These are phyloP conservation scores for Larimichthys polyactis DNA, from an alignment of 2,113 vertebrate species.

Conservation along the genomic window DNA sequence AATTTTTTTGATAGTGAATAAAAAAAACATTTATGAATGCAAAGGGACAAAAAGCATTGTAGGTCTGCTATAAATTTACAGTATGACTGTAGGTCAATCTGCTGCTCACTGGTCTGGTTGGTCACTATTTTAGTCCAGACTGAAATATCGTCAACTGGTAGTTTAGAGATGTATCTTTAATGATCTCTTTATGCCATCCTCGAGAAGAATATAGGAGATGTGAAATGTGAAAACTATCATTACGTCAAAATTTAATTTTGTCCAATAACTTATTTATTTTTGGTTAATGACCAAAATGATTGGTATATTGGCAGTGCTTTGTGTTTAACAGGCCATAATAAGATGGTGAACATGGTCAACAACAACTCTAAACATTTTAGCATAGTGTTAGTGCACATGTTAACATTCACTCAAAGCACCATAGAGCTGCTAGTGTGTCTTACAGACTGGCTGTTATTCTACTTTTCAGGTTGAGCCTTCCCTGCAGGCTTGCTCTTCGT, in stretches of 20 bases:
- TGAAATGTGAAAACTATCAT: too few species aligned
- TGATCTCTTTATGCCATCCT: too few species aligned
- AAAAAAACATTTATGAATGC: background rate
- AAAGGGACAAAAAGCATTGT: background rate
- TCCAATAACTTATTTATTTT: background rate
- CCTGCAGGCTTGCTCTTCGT: constrained; percentile 38
- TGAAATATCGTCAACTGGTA: background rate
- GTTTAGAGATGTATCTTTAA: background rate
- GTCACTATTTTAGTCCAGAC: background rate
- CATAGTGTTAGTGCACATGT: background rate
- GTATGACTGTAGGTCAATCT: background rate
- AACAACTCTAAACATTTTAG: background rate
- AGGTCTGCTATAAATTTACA: background rate
- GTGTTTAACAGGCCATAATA: background rate
- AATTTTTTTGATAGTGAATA: background rate
- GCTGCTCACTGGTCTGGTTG: background rate
- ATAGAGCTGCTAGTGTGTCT: background rate
- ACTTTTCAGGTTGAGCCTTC: background rate
- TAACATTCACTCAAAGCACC: background rate
- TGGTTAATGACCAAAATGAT: background rate
- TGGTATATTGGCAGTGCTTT: background rate
- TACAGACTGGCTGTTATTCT: constrained; percentile 1
- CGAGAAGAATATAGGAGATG: background rate
- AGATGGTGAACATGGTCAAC: too few species aligned
- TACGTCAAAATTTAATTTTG: background rate